Evolutionary conservation across 35 echinoderm and acorn worm genomes (phyloP), one percentile per base, ranked within the genome.

Genomic region (Holothuria glaberrima): DNA sequence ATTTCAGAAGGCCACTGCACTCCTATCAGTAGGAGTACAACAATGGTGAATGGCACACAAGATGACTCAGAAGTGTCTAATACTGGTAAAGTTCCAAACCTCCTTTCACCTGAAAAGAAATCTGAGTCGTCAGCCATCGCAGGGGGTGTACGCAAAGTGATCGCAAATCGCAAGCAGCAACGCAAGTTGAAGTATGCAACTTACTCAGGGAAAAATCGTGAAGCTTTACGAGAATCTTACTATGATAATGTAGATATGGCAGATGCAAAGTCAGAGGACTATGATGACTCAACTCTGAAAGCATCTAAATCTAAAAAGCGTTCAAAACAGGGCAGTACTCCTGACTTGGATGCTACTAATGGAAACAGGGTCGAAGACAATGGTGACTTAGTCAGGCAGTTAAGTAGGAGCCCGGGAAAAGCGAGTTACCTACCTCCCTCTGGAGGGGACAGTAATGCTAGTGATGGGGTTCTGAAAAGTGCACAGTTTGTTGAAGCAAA

Each of bases 141-240:
- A 33, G 91, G 94, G 30, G 66, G 94, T n/a, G 91, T 92, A 10
- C 90, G 91, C 19, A 91, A 92, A 34, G 81, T 72, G 22, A 65
- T 96, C 22, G 34, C 87, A n/a, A 90, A 73, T 17, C 70, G 88
- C 58, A 89, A 90, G 29, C 87, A 89, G 29, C 85, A 90, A 31
- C 65, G 88, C 26, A 88, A 93, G 19, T 61, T 96, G 31, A 96
- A 96, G 68, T 96, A 96, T 78, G 94, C 94, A 30, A 96, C 91
- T 5, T 96, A 96, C 84, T 96, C 94, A 29, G 87, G 86, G 9
- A 92, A 83, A 20, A 88, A 83, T 28, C 91, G 94, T 48, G 88
- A 92, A n/a, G 86, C 86, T 7, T 75, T 89, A 30, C 82, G 73
- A 12, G 66, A 90, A 6, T 96, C 94, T 20, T 92, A 72, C 64